A percentile compares a stretch with the other conserved stretches of the same genome.
phyloP scores from a whole-genome alignment of 2,113 vertebrate genomes.

The Scytalopus superciliaris region DNA sequence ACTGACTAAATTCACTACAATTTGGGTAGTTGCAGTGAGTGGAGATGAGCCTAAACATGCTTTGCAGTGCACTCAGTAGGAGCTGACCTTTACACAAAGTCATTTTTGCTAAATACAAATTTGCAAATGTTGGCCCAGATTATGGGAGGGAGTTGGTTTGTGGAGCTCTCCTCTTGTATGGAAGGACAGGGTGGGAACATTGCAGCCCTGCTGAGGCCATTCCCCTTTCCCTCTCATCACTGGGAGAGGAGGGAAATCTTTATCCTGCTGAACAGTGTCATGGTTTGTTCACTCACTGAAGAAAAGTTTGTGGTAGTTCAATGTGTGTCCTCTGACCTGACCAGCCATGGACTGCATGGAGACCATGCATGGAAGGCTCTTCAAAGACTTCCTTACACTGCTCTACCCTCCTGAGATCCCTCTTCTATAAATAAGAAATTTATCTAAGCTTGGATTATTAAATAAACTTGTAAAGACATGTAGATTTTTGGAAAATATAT shows the following conservation, averaged over 20 bases:
- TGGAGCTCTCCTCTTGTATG: not conserved
- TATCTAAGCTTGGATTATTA: not conserved
- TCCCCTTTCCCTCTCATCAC: not conserved
- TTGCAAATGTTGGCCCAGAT: not conserved
- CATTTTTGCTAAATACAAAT: not conserved
- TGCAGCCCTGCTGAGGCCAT: rapidly evolving
- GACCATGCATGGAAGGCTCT: not conserved
- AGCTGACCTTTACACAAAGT: not conserved
- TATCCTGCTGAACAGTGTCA: not conserved
- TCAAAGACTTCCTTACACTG: not conserved
- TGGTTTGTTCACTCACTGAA: not conserved
- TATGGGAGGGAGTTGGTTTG: not conserved
- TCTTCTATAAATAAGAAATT: not conserved
- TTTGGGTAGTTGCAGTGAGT: not conserved
- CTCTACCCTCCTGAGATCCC: not conserved
- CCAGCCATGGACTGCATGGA: not conserved
- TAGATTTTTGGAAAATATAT: not conserved
- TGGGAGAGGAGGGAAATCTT: not conserved
- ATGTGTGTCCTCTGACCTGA: not conserved
- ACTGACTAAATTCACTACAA: not conserved
- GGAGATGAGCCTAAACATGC: not conserved
- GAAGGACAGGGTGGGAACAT: not conserved
- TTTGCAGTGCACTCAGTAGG: not conserved
- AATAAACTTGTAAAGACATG: not conserved
- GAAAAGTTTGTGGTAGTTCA: not conserved